Base-by-base conservation (phyloP, 1,140 invertebrate genomes). In the Euglossa dilemma region DNA sequence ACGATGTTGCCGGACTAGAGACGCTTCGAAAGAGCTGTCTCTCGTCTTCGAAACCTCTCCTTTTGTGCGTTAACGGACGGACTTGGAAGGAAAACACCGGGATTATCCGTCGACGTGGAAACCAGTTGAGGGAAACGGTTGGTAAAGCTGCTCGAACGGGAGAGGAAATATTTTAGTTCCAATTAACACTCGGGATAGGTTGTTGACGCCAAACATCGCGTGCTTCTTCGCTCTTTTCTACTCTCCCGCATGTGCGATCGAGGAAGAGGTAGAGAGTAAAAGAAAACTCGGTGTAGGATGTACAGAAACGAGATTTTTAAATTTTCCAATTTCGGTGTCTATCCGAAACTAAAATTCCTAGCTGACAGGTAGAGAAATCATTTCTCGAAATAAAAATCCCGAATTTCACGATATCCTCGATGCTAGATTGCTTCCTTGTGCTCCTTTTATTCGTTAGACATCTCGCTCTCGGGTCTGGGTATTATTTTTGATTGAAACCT, bases 151-250 rank as follows among this genome's bases (percentile, higher is more conserved):
- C 12, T 64, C 18, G 0, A 16, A 36, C 2, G 57, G 20, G 8
- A 36, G 45, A 0, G 18, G 9, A 74, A 74, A 74, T 74, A 66
- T 74, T 81, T 64, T 67, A 69, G 18, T 66, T 67, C 16, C 52
- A 69, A 50, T 79, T 57, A 69, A 70, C 36, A 6, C 12, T n/a
- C 28, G 23, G 4, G n/a, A 5, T 25, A 9, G n/a, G 6, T 66
- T 47, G 61, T 63, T 36, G 28, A 36, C 28, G 61, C 18, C 8
- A 36, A 63, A 20, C 61, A 18, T 18, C 25, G 28, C 5, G 6
- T 36, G 28, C 18, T 63, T 63, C 36, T 8, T 0, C 20, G 28
- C 16, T 63, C 7, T 20, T 36, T 36, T 16, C 12, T 52, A 16
- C 50, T 52, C 12, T 16, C 9, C 9, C 28, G 57, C 18, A 28